A percentile compares a stretch with the other conserved stretches of the same genome.
Evolutionary conservation across 2,888 invertebrate genomes (phyloP).

Genomic region (Bombyx huttoni): DNA sequence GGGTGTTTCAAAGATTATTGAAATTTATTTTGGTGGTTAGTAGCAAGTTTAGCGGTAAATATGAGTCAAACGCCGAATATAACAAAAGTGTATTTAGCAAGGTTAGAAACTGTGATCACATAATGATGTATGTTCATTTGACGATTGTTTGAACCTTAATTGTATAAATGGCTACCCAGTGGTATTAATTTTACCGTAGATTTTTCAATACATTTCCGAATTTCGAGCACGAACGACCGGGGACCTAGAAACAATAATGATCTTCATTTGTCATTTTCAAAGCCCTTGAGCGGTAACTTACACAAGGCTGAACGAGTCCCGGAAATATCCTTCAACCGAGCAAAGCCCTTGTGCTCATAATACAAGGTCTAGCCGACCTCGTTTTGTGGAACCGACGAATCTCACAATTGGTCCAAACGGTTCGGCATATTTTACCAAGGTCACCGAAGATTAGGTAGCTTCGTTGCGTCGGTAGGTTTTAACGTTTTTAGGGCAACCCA

Average conservation of each 20-base stretch:
- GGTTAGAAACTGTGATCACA: no score
- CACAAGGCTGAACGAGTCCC: conserved; percentile 45
- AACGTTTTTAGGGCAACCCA: conserved; percentile 14
- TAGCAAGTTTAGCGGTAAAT: no score
- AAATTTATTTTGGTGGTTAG: no score
- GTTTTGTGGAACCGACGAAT: conserved; percentile 26
- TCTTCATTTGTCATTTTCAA: conserved; percentile 51
- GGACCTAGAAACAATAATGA: conserved; percentile 50
- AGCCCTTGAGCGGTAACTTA: conserved; percentile 51
- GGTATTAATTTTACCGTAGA: not conserved
- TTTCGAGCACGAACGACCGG: conserved; percentile 35
- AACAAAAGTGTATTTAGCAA: no score
- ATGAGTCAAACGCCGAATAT: no score
- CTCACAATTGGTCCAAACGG: conserved; percentile 26
- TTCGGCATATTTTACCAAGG: conserved; percentile 19
- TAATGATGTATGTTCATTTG: no score
- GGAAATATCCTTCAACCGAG: conserved; percentile 48
- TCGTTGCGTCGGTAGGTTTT: conserved; percentile 11
- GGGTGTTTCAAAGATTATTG: no score
- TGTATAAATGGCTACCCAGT: not conserved
- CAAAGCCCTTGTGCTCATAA: conserved; percentile 29
- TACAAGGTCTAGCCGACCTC: conserved; percentile 41
- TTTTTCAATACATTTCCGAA: conserved; percentile 27
- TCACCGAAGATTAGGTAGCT: conserved; percentile 24
- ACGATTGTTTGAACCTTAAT: not conserved